These are phyloP conservation scores for Brachionus koreanus DNA, from an alignment of 1,140 invertebrate species.

Conservation along the genomic window DNA sequence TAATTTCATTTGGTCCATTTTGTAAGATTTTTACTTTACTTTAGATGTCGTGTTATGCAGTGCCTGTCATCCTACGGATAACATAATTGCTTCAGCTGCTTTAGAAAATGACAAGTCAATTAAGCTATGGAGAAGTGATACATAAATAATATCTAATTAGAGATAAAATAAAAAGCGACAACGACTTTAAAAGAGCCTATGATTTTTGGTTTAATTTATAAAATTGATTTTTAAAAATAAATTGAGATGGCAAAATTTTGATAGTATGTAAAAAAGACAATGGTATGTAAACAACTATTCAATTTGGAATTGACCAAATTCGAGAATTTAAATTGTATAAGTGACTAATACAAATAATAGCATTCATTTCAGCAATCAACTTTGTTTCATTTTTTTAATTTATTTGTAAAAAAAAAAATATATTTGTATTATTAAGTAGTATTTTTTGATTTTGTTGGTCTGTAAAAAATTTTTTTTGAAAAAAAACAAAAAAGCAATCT, in stretches of 20 bases:
- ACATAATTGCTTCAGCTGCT: slow-evolving; percentile 97
- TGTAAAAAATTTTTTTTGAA: background rate
- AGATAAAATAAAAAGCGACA: background rate
- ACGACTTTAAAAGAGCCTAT: slow-evolving; percentile 1
- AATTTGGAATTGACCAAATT: slow-evolving; percentile 30
- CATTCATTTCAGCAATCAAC: background rate
- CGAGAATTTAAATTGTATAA: background rate
- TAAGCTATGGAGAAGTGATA: slow-evolving; percentile 74
- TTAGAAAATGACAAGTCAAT: slow-evolving; percentile 98
- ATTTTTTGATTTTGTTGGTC: slow-evolving; percentile 29
- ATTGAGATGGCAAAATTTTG: background rate
- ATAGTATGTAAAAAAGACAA: background rate
- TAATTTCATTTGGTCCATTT: background rate
- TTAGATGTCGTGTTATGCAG: slow-evolving; percentile 93
- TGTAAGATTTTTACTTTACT: slow-evolving; percentile 56
- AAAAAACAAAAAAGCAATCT: background rate
- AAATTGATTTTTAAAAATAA: slow-evolving; percentile 24
- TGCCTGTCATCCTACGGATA: slow-evolving; percentile 95
- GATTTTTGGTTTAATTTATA: background rate
- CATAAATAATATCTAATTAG: background rate
- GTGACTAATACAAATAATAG: background rate
- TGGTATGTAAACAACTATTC: background rate
- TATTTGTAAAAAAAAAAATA: slow-evolving; percentile 32
- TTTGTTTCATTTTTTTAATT: background rate
- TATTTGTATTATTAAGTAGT: slow-evolving; percentile 2